These are phyloP conservation scores for Sebastes trivittatus DNA, from an alignment of 2,797 vertebrate genomes.

Conservation along the genomic window DNA sequence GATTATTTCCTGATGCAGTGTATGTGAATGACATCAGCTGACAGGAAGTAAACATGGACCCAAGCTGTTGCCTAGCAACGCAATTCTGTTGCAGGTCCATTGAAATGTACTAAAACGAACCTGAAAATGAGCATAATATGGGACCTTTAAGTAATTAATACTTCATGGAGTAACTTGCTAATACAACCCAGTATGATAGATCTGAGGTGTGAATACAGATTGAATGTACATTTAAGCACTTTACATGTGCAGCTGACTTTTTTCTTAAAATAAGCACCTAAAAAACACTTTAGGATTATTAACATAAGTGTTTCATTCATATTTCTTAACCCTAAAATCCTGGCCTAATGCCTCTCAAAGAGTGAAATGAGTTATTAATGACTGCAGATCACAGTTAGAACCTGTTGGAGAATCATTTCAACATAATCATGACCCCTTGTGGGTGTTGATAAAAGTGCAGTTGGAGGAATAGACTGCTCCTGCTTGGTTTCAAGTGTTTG, in stretches of 20 bases:
- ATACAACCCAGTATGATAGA: not conserved
- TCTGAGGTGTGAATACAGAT: not conserved
- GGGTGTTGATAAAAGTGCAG: conserved; percentile 47
- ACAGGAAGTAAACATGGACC: no score
- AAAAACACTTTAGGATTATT: not conserved
- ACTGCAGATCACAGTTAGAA: not conserved
- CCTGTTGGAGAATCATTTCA: not conserved
- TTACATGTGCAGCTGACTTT: not conserved
- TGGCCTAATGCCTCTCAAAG: no score
- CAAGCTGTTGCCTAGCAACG: no score
- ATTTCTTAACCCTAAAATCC: not conserved
- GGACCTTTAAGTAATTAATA: not conserved
- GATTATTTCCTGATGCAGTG: no score
- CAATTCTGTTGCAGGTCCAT: no score
- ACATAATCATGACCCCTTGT: conserved; percentile 59
- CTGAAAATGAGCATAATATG: no score
- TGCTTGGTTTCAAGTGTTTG: not conserved
- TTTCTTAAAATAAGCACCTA: not conserved
- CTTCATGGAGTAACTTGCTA: not conserved
- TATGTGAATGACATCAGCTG: no score
- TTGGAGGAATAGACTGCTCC: not conserved
- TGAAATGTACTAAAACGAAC: no score
- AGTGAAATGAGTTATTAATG: not conserved
- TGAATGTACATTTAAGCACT: not conserved
- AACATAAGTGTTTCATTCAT: not conserved